A percentile compares a stretch with the other conserved stretches of the same genome.
Conservation (phyloP, 2,797 vertebrate genomes). For the Megaceryle alcyon region DNA sequence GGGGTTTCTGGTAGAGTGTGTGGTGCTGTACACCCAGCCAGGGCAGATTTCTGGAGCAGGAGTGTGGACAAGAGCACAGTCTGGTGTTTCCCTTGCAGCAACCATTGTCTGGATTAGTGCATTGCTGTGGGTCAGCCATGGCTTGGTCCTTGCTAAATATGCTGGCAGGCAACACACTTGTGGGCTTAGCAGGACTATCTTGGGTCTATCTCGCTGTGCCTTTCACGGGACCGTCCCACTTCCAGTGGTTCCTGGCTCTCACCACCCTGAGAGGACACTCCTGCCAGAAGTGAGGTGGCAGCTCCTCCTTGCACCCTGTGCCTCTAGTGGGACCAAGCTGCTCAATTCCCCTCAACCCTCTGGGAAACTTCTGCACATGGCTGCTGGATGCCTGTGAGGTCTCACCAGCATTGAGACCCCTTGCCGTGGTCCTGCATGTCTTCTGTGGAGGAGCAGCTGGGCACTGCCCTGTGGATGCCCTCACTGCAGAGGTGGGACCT, state of each 20-base stretch:
- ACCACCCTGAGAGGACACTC: not conserved
- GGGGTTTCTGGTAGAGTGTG: not conserved
- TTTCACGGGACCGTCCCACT: not conserved
- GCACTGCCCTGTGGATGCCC: rapidly evolving
- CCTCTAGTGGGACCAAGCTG: not conserved
- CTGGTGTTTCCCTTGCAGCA: not conserved
- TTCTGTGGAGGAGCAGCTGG: not conserved
- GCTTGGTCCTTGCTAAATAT: not conserved
- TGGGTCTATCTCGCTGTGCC: not conserved
- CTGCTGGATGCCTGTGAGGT: not conserved
- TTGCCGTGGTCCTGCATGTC: not conserved
- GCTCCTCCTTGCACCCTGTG: not conserved
- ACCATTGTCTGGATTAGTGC: not conserved
- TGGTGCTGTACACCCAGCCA: not conserved
- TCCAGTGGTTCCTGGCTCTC: not conserved
- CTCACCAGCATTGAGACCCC: rapidly evolving
- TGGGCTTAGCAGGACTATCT: not conserved
- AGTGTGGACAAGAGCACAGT: not conserved
- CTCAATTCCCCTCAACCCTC: not conserved
- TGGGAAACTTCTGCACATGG: not conserved
- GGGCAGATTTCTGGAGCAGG: not conserved
- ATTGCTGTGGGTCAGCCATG: not conserved
- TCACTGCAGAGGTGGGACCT: not conserved
- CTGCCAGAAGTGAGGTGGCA: not conserved
- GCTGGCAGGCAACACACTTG: not conserved